A percentile compares a stretch with the other conserved stretches of the same genome.
Evolutionary conservation across 2,888 invertebrate species (phyloP).

Genomic region (Drosophila atripex): DNA sequence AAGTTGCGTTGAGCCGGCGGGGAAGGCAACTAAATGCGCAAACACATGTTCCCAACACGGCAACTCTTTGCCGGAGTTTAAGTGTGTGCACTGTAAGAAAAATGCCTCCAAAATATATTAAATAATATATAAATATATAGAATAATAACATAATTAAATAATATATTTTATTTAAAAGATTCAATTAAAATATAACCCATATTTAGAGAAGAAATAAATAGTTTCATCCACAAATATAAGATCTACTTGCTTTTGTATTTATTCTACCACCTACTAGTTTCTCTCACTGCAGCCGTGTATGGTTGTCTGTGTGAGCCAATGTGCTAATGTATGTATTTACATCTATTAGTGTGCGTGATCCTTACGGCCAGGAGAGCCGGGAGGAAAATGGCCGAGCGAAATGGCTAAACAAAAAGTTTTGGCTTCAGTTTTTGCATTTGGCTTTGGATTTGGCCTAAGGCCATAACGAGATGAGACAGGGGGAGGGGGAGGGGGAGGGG

Average conservation of each 20-base stretch:
- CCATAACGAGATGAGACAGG: conserved; percentile 33
- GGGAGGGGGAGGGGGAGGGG: not conserved
- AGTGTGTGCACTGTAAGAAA: conserved; percentile 16
- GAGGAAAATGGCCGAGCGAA: conserved; percentile 37
- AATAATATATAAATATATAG: too few relatives aligned
- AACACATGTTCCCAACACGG: conserved; percentile 64
- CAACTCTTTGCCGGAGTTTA: conserved; percentile 37
- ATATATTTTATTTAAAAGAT: too few relatives aligned
- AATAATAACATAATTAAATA: not conserved
- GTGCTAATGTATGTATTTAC: conserved; percentile 63
- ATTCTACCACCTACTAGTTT: not conserved
- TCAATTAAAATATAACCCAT: not conserved
- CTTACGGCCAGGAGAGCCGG: conserved; percentile 15
- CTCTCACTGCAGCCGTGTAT: not conserved
- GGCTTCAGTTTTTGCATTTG: conserved; percentile 50
- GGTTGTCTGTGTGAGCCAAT: conserved; percentile 17
- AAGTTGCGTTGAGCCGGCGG: conserved; percentile 61
- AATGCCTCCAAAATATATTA: not conserved
- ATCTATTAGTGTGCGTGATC: conserved; percentile 56
- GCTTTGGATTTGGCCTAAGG: conserved; percentile 50
- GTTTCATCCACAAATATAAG: too few relatives aligned
- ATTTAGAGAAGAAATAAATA: too few relatives aligned
- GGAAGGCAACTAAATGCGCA: conserved; percentile 67
- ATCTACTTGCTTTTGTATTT: too few relatives aligned
- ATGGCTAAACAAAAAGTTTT: conserved; percentile 68